Conservation (phyloP, 2,888 invertebrate species). For the Eudasyphora cyanicolor region DNA sequence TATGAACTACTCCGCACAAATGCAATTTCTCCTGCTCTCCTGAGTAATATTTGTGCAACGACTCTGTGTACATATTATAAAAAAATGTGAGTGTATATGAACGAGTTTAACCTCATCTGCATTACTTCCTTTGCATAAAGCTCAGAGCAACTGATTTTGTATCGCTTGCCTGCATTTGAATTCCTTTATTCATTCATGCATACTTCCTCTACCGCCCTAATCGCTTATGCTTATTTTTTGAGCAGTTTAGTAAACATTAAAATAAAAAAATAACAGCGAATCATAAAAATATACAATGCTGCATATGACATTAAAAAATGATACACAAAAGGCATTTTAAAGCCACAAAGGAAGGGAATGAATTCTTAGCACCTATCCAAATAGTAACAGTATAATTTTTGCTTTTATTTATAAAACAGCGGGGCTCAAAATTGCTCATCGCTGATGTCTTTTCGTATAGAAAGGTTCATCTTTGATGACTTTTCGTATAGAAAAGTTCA, state of each 20-base stretch:
- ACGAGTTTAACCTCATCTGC: not conserved
- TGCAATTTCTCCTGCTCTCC: not conserved
- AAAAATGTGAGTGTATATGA: not conserved
- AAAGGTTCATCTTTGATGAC: too few relatives aligned
- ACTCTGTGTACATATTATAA: not conserved
- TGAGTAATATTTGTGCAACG: not conserved
- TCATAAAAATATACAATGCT: not conserved
- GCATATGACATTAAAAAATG: conserved; percentile 23
- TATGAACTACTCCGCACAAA: not conserved
- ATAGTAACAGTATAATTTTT: not conserved
- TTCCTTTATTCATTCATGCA: not conserved
- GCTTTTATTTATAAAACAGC: not conserved
- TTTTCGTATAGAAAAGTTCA: too few relatives aligned
- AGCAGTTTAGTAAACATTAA: not conserved
- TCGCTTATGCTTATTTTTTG: not conserved
- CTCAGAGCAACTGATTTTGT: not conserved
- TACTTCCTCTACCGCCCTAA: not conserved
- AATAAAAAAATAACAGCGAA: not conserved
- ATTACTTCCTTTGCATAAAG: conserved; percentile 3
- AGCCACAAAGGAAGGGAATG: not conserved
- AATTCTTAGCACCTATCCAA: too few relatives aligned
- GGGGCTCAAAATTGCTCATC: too few relatives aligned
- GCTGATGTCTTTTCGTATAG: too few relatives aligned
- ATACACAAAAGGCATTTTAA: not conserved
- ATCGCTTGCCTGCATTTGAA: conserved; percentile 23